These are phyloP conservation scores for Muraenolepis orangiensis DNA, from an alignment of 2,797 vertebrate species.

Conservation along the genomic window DNA sequence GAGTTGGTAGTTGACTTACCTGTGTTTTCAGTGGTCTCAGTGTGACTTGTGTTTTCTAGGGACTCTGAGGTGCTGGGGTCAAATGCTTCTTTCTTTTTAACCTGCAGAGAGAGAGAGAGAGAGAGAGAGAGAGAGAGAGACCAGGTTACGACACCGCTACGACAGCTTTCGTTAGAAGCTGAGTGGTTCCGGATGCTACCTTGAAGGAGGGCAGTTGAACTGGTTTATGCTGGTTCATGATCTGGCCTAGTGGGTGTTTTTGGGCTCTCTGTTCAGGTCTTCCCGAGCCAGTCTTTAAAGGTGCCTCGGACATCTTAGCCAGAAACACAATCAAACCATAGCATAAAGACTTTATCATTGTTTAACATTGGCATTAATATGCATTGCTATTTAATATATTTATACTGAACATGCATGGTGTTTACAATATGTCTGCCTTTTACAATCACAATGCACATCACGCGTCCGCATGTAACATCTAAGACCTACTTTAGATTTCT, in stretches of 20 bases:
- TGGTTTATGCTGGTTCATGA: constrained; percentile 74
- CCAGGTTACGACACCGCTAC: not conserved
- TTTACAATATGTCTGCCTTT: not conserved
- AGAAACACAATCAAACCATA: constrained; percentile 4
- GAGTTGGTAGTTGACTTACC: constrained; percentile 37
- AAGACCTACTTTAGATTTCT: constrained; percentile 81
- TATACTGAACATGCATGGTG: not conserved
- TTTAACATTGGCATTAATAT: not conserved
- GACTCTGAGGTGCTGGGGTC: constrained; percentile 73
- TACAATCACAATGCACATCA: not conserved
- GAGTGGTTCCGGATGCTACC: constrained; percentile 61
- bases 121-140: not conserved
- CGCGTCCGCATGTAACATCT: not conserved
- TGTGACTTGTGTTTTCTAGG: constrained; percentile 68
- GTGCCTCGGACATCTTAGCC: constrained; percentile 74
- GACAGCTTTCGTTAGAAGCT: not conserved
- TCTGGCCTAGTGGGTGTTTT: constrained; percentile 61
- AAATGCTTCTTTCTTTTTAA: constrained; percentile 85
- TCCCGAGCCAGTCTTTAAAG: constrained; percentile 77
- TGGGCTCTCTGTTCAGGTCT: constrained; percentile 73
- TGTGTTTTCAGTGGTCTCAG: constrained; percentile 37
- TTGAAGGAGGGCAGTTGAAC: constrained; percentile 93
- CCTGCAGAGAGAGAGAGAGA: constrained; percentile 57
- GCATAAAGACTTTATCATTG: not conserved
- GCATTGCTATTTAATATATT: not conserved